Evolutionary conservation across 2,888 invertebrate genomes (phyloP).

Genomic region (Oscheius onirici): DNA sequence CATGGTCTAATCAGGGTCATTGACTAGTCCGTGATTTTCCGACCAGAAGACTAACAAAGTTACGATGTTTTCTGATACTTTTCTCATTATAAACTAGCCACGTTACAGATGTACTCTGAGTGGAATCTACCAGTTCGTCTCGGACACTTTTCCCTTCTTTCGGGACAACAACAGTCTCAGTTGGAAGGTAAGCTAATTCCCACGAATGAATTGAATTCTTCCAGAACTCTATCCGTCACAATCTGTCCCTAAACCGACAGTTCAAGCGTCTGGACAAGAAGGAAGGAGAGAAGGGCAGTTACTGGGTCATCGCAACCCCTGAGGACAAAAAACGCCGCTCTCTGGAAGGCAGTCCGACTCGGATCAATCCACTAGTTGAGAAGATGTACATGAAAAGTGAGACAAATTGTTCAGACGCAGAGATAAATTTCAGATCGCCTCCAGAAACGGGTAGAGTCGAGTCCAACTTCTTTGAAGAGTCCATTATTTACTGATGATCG

Average conservation of each 20-base stretch:
- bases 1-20: no score
- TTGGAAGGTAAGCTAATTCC: conserved; percentile 43
- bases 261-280: conserved; percentile 47
- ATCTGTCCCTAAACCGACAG: conserved; percentile 54
- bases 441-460: neutral
- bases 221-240: conserved; percentile 61
- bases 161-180: conserved; percentile 45
- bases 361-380: conserved; percentile 49
- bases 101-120: conserved; percentile 43
- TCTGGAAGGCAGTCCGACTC: conserved; percentile 38
- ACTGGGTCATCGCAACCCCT: conserved; percentile 47
- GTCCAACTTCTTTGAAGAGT: neutral
- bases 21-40: neutral
- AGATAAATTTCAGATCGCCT: neutral
- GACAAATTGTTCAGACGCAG: neutral
- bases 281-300: conserved; percentile 43
- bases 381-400: conserved; percentile 37
- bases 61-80: no score
- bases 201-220: neutral
- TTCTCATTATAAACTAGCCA: no score
- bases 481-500: neutral
- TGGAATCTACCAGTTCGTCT: conserved; percentile 52
- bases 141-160: conserved; percentile 46
- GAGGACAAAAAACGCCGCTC: conserved; percentile 42
- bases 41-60: no score